These are phyloP conservation scores for Myrmecobius fasciatus DNA, from an alignment of 2,113 vertebrate genomes.

Conservation along the genomic window DNA sequence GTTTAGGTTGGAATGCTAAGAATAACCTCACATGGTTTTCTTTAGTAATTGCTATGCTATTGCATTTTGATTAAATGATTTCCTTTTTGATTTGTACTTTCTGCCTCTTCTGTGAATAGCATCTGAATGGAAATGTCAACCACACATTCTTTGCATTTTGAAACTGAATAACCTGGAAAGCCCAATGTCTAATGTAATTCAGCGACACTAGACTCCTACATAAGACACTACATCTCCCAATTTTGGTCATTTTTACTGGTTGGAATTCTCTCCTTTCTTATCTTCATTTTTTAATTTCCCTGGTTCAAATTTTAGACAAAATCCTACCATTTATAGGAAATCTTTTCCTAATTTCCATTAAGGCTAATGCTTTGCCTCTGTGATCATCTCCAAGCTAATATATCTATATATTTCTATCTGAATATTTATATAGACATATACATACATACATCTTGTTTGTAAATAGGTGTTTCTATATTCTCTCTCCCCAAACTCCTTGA, in stretches of 20 bases:
- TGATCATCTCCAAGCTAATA: background rate
- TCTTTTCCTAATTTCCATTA: background rate
- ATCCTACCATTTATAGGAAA: background rate
- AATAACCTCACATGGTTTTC: background rate
- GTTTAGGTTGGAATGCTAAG: background rate
- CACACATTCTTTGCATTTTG: background rate
- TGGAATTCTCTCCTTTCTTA: background rate
- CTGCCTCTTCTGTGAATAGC: background rate
- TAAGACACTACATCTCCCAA: background rate
- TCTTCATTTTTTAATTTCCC: background rate
- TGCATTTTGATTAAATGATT: background rate
- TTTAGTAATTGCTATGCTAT: background rate
- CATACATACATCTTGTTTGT: background rate
- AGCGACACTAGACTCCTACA: background rate
- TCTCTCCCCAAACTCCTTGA: background rate
- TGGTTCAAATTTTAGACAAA: background rate
- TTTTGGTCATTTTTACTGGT: background rate
- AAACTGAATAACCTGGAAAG: background rate
- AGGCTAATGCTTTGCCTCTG: background rate
- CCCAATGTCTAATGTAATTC: background rate
- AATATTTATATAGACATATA: background rate
- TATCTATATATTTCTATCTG: background rate
- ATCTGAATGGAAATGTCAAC: background rate
- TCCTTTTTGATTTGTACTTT: background rate
- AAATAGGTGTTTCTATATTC: background rate